A percentile compares a stretch with the other conserved stretches of the same genome.
Evolutionary conservation across 2,113 vertebrate genomes (phyloP).

Genomic region (Ptilonorhynchus violaceus): DNA sequence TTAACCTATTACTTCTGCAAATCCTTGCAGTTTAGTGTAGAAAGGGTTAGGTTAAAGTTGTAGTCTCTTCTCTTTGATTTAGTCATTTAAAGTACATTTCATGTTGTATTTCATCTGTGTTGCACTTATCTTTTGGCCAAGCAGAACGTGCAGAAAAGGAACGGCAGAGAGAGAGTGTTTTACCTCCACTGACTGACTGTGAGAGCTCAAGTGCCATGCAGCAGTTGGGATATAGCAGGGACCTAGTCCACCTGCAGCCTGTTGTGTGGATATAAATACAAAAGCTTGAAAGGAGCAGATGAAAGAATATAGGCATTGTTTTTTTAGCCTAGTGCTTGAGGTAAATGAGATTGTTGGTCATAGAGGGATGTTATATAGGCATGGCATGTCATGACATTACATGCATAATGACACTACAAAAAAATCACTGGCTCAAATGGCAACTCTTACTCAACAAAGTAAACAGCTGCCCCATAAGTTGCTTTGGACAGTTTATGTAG

Average conservation of each 20-base stretch:
- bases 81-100: not conserved
- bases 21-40: not conserved
- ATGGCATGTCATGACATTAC: too few species aligned
- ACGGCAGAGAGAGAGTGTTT: not conserved
- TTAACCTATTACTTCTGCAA: not conserved
- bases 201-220: not conserved
- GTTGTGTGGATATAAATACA: rapidly evolving
- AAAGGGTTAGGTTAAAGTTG: not conserved
- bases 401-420: not conserved
- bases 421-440: not conserved
- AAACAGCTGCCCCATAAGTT: not conserved
- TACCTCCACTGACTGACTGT: not conserved
- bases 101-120: not conserved
- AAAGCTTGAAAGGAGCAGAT: not conserved
- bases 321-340: not conserved
- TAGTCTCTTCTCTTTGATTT: not conserved
- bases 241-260: not conserved
- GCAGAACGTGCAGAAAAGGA: not conserved
- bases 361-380: not conserved
- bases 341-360: not conserved
- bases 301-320: not conserved
- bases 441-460: not conserved
- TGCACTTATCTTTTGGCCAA: not conserved
- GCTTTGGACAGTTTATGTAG: not conserved
- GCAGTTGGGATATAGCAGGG: not conserved